Evolutionary conservation across 2,888 invertebrate genomes (phyloP).

Genomic region (Syrista parreyssii): DNA sequence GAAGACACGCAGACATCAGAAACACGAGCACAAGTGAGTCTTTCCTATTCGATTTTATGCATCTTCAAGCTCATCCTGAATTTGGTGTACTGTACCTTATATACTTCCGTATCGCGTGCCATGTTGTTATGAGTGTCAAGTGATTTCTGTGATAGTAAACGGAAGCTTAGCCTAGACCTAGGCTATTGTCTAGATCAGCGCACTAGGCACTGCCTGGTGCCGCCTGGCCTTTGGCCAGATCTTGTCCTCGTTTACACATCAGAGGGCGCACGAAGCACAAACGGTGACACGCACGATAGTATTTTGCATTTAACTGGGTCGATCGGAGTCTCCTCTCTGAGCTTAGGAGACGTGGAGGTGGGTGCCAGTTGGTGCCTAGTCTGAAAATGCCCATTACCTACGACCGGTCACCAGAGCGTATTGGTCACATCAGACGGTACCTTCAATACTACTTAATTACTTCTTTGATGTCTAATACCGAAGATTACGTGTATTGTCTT

Average conservation of each 20-base stretch:
- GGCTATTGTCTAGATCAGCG: conserved; percentile 11
- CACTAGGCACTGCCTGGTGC: conserved; percentile 46
- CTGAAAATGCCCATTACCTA: conserved; percentile 47
- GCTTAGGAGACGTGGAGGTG: conserved; percentile 26
- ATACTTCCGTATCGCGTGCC: background rate
- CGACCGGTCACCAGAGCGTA: conserved; percentile 50
- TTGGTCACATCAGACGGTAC: conserved; percentile 49
- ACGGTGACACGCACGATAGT: conserved; percentile 30
- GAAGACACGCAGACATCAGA: conserved; percentile 58
- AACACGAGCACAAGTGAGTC: conserved; percentile 61
- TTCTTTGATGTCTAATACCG: background rate
- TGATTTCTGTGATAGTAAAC: background rate
- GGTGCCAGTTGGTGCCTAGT: conserved; percentile 30
- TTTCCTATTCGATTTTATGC: background rate
- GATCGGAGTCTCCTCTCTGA: conserved; percentile 36
- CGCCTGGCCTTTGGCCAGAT: conserved; percentile 59
- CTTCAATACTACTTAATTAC: background rate
- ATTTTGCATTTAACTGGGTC: conserved; percentile 49
- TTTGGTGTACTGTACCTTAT: background rate
- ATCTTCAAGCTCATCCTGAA: background rate
- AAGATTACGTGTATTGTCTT: background rate
- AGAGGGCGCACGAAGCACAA: background rate
- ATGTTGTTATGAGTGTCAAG: background rate
- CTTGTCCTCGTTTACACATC: conserved; percentile 13
- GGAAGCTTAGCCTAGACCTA: conserved; percentile 10